Evolutionary conservation across 2,113 vertebrate genomes (phyloP), one percentile per base, ranked within the genome.

Genomic region (Nannospalax galili): DNA sequence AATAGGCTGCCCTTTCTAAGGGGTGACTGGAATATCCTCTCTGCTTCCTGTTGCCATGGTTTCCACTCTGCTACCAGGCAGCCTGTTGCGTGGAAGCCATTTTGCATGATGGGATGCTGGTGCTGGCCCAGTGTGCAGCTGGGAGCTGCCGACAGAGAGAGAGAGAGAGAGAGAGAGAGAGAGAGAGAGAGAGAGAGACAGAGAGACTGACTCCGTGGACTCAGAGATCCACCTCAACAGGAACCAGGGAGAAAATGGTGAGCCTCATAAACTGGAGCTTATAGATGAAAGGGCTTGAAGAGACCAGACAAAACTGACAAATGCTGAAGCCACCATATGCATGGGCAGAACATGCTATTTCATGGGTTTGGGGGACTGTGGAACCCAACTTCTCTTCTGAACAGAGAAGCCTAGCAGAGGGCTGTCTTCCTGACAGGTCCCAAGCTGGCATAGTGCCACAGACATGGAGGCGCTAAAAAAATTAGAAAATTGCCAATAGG

Each of bases 11-110:
- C 89, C 95, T 97, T 96, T 97, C 96, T 77, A 24, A 65, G 58
- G 90, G 96, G 84, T 92, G 92, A 91, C 4, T 22, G 88, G 94
- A 97, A 95, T 94, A 93, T 79, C 84, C 89, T 95, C 92, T 73
- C 87, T 28, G 84, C 94, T 96, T 96, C 92, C 96, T 69, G 97
- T 98, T 98, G 81, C 98, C 94, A 97, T 98, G 97, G 98, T 97
- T 98, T 96, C 97, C 92, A 70, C 86, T 95, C 90, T 35, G 95
- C 96, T 90, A 93, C 85, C 95, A 97, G 92, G 74, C 97, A 96
- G 95, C 81, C 69, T 26, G 90, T 58, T 62, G 60, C 45, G 30
- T n/a, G 82, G 95, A 67, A 93, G 93, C 93, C 94, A 88, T 93
- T 96, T 97, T 87, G 90, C 62, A 67, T n/a, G 32, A 93, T 4